phyloP scores from a whole-genome alignment of 1,140 invertebrate genomes.

The Magallana ariakensis region DNA sequence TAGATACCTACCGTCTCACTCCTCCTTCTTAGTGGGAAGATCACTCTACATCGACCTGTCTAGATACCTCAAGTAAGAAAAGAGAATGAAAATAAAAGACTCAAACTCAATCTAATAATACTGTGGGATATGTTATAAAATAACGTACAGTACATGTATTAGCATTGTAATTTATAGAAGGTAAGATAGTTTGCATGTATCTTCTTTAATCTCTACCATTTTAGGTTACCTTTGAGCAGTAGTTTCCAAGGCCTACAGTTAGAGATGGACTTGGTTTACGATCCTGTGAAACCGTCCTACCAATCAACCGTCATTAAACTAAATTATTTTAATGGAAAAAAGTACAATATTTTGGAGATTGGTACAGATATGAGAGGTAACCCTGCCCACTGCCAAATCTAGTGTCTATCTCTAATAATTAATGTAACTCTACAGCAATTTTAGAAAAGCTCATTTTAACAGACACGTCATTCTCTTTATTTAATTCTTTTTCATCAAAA shows the following conservation, averaged over 20 bases:
- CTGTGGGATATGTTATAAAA: too few relatives aligned
- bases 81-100: background rate
- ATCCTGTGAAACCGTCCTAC: slow-evolving; percentile 39
- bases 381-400: background rate
- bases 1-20: slow-evolving; percentile 15
- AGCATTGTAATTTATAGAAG: too few relatives aligned
- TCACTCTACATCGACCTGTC: slow-evolving; percentile 55
- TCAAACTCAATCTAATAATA: too few relatives aligned
- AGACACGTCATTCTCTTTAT: too few relatives aligned
- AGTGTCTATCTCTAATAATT: too few relatives aligned
- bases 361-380: slow-evolving; percentile 46
- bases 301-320: slow-evolving; percentile 39
- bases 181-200: too few relatives aligned
- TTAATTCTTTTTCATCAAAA: too few relatives aligned
- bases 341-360: slow-evolving; percentile 46
- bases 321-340: slow-evolving; percentile 45
- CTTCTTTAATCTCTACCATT: background rate
- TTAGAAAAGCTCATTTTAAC: too few relatives aligned
- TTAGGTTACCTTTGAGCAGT: slow-evolving; percentile 46
- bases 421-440: too few relatives aligned
- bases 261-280: slow-evolving; percentile 50
- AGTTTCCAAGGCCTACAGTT: slow-evolving; percentile 49
- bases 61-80: slow-evolving; percentile 53
- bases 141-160: too few relatives aligned
- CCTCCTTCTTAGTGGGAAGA: background rate